Conservation (phyloP, 2,113 vertebrate species). For the Macroglossus sobrinus region DNA sequence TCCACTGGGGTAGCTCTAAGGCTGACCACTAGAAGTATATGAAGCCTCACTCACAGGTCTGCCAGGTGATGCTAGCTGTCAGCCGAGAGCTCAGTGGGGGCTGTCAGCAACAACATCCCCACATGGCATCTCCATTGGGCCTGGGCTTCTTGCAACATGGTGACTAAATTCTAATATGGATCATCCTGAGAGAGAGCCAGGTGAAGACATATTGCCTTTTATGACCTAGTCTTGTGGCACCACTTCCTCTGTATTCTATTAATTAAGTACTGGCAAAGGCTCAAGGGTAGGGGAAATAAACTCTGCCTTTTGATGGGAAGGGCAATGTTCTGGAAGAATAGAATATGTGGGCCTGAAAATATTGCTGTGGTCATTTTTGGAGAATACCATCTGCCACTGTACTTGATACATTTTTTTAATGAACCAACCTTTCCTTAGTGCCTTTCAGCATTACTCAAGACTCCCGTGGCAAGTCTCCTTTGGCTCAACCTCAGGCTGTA, state of each 20-base stretch:
- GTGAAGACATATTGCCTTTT: neutral
- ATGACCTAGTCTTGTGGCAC: neutral
- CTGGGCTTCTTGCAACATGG: neutral
- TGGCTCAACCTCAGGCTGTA: accelerated
- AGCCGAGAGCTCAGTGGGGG: neutral
- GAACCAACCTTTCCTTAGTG: neutral
- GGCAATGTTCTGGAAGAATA: neutral
- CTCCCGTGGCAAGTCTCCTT: neutral
- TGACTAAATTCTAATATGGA: neutral
- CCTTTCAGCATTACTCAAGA: neutral
- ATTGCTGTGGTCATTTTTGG: neutral
- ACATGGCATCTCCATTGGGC: neutral
- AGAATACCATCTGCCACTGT: neutral
- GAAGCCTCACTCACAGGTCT: neutral
- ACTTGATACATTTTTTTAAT: neutral
- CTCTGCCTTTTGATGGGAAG: neutral
- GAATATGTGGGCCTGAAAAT: neutral
- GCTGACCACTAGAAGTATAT: accelerated
- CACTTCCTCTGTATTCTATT: neutral
- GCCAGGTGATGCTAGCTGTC: neutral
- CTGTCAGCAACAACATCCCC: neutral
- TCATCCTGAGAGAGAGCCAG: neutral
- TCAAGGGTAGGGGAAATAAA: neutral
- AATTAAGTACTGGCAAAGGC: neutral
- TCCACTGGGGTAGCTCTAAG: neutral